Conservation (phyloP, 2,888 invertebrate species). For the Stenotaenia linearis region DNA sequence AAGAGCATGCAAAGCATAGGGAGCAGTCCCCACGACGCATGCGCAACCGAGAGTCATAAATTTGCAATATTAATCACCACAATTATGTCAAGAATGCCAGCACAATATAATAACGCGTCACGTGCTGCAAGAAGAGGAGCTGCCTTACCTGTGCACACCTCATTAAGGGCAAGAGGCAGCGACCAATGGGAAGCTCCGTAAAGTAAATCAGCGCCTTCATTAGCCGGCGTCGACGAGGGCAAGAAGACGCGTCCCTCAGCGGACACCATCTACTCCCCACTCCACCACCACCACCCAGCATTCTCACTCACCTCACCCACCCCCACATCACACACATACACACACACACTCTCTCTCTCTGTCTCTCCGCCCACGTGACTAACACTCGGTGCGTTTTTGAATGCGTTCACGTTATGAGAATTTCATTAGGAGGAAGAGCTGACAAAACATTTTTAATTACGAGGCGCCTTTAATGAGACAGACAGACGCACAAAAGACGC, state of each 20-base stretch:
- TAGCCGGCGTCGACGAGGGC: slow-evolving; percentile 26
- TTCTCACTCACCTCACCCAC: neutral
- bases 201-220: slow-evolving; percentile 26
- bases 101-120: slow-evolving; percentile 26
- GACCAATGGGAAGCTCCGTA: slow-evolving; percentile 26
- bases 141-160: slow-evolving; percentile 26
- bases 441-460: slow-evolving; percentile 26
- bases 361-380: neutral
- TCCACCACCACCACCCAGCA: neutral
- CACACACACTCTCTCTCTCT: neutral
- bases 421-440: slow-evolving; percentile 26
- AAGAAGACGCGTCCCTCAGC: slow-evolving; percentile 26
- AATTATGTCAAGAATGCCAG: slow-evolving; percentile 26
- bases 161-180: slow-evolving; percentile 26
- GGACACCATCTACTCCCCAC: slow-evolving; percentile 14
- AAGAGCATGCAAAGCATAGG: neutral
- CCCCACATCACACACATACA: neutral
- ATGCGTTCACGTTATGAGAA: slow-evolving; percentile 23
- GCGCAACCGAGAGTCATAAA: slow-evolving; percentile 26
- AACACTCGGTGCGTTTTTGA: slow-evolving; percentile 26
- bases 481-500: slow-evolving; percentile 26
- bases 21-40: slow-evolving; percentile 24
- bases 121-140: slow-evolving; percentile 26
- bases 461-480: slow-evolving; percentile 26
- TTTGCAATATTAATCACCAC: slow-evolving; percentile 26